These are phyloP conservation scores for Drosophila colorata DNA, from an alignment of 2,888 invertebrate species.

Conservation along the genomic window DNA sequence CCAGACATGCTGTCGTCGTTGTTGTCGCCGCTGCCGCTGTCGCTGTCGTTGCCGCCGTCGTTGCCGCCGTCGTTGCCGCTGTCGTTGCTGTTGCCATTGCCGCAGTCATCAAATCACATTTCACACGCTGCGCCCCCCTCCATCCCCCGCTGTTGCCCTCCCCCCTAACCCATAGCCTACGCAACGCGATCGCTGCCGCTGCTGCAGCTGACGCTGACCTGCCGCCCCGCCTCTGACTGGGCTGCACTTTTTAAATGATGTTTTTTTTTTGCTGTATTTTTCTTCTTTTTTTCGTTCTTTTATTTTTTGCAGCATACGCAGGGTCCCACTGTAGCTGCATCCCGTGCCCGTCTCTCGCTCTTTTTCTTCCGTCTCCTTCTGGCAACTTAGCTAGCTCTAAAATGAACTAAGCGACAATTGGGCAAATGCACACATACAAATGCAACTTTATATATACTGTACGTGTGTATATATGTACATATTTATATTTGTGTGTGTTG, in stretches of 20 bases:
- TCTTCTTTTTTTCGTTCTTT: slow-evolving; percentile 7
- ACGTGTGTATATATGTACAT: not conserved
- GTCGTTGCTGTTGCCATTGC: slow-evolving; percentile 32
- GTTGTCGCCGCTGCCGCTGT: slow-evolving; percentile 55
- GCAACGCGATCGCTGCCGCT: slow-evolving; percentile 20
- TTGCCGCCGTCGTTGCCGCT: slow-evolving; percentile 17
- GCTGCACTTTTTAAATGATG: slow-evolving; percentile 39
- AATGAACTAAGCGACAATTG: slow-evolving; percentile 42
- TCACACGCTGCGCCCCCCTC: slow-evolving; percentile 49
- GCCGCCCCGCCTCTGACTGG: slow-evolving; percentile 26
- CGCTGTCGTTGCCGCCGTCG: slow-evolving; percentile 23
- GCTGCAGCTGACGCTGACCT: slow-evolving; percentile 37
- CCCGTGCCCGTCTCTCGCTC: not conserved
- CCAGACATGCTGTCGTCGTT: slow-evolving; percentile 91
- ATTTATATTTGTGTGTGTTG: slow-evolving; percentile 13
- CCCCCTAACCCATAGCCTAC: slow-evolving; percentile 38
- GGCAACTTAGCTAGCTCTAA: slow-evolving; percentile 28
- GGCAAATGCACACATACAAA: slow-evolving; percentile 21
- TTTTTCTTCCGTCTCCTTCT: too few relatives aligned
- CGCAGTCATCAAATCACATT: slow-evolving; percentile 62
- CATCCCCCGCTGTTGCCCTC: slow-evolving; percentile 15
- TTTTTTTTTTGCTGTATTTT: slow-evolving; percentile 19
- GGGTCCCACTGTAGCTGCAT: slow-evolving; percentile 14
- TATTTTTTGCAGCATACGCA: slow-evolving; percentile 39
- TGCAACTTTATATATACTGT: not conserved